Percentiles rank a stretch among this genome's conserved stretches.
Evolutionary conservation across 2,888 invertebrate genomes (phyloP).

Genomic region (Metacarcinus magister): DNA sequence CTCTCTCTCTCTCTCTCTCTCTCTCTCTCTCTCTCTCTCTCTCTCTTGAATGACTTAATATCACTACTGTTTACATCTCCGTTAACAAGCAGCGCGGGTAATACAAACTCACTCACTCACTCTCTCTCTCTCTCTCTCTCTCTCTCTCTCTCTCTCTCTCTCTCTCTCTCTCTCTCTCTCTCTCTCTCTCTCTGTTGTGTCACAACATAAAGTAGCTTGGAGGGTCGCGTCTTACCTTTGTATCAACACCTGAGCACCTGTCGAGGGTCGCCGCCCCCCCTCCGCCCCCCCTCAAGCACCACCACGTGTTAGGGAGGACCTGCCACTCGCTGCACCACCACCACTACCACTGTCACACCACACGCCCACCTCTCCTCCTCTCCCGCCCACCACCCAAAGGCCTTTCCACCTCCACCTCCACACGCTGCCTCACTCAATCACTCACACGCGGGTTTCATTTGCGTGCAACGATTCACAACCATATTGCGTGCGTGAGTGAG

Average conservation of each 20-base stretch:
- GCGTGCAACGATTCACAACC: not conserved
- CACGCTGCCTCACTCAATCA: not conserved
- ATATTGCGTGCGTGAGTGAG: constrained; percentile 2
- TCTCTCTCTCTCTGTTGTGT: too few species aligned
- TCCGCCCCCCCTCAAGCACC: not conserved
- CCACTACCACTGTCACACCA: not conserved
- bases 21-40: too few species aligned
- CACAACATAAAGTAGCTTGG: too few species aligned
- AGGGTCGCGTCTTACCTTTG: not conserved
- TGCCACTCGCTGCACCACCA: not conserved
- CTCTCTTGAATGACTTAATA: not conserved
- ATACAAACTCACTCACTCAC: not conserved
- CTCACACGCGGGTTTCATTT: not conserved
- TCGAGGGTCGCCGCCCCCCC: not conserved
- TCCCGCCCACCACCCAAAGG: not conserved
- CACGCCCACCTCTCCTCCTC: not conserved
- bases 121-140: constrained; percentile 49
- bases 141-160: too few species aligned
- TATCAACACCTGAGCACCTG: not conserved
- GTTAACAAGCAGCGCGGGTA: not conserved
- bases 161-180: too few species aligned
- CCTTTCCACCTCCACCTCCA: not conserved
- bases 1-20: constrained; percentile 11
- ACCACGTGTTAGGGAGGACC: constrained; percentile 4
- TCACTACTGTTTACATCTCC: not conserved